Conservation (phyloP, 2,797 vertebrate genomes). For the Urophycis tenuis region DNA sequence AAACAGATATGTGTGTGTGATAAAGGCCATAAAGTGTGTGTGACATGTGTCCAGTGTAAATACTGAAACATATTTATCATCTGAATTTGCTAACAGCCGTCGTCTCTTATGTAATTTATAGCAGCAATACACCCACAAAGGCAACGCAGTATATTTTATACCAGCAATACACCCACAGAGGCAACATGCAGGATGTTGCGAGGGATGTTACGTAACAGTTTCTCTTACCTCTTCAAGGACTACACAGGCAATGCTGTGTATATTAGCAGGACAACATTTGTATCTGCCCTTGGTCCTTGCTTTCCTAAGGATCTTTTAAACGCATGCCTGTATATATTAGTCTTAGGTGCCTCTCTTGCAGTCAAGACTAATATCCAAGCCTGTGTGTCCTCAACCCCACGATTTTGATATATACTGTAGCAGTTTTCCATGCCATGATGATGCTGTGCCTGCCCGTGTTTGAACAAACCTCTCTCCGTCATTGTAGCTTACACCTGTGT, state of each 20-base stretch:
- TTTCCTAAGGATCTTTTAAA: not conserved
- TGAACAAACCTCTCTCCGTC: not conserved
- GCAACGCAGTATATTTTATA: slow-evolving; percentile 52
- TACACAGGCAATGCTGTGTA: slow-evolving; percentile 1
- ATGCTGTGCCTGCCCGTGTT: not conserved
- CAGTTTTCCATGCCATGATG: not conserved
- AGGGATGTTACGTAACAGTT: slow-evolving; percentile 62
- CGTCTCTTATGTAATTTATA: slow-evolving; percentile 62
- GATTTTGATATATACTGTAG: not conserved
- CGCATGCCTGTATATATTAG: slow-evolving; percentile 2
- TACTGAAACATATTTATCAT: not conserved
- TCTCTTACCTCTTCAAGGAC: slow-evolving; percentile 34
- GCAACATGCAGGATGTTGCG: slow-evolving; percentile 55
- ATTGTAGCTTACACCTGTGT: slow-evolving; percentile 10
- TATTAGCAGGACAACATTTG: not conserved
- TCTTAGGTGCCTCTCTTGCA: not conserved
- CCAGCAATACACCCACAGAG: slow-evolving; percentile 65
- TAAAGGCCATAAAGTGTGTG: not conserved
- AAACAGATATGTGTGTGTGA: not conserved
- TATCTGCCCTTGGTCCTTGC: slow-evolving; percentile 22
- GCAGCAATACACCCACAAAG: slow-evolving; percentile 64
- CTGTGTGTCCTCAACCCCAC: not conserved
- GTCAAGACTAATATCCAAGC: not conserved
- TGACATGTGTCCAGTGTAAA: not conserved
- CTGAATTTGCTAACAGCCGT: not conserved